These are phyloP conservation scores for Cinara cedri DNA, from an alignment of 2,888 invertebrate genomes.

Conservation along the genomic window DNA sequence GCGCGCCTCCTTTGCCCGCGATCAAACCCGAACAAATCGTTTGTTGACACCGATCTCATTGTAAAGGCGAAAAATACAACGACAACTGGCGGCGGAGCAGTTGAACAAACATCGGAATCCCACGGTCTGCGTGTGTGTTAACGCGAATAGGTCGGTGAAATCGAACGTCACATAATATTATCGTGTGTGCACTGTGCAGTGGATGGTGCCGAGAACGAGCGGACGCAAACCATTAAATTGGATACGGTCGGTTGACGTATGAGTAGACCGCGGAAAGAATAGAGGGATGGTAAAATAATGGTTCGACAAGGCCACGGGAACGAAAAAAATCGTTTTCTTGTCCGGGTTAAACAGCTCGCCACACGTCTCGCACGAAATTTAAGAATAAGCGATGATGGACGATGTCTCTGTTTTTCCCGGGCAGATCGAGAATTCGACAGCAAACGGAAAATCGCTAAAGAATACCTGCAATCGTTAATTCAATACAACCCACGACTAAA, in stretches of 20 bases:
- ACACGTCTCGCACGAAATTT: too few species aligned
- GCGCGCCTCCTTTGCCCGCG: neutral
- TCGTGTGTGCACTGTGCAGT: too few species aligned
- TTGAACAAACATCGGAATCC: slow-evolving; percentile 24
- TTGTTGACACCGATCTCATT: neutral
- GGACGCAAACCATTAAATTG: slow-evolving; percentile 11
- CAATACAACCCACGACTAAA: too few species aligned
- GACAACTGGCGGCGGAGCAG: neutral
- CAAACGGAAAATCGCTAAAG: too few species aligned
- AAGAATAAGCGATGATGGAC: too few species aligned
- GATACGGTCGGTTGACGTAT: neutral
- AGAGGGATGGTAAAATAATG: neutral
- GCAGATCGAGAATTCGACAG: too few species aligned
- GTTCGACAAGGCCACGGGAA: neutral
- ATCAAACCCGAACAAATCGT: neutral
- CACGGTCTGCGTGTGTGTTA: neutral
- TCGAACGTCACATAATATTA: neutral
- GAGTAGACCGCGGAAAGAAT: neutral
- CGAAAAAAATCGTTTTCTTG: neutral
- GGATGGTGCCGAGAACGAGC: too few species aligned
- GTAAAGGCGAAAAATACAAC: neutral
- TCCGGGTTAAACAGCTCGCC: too few species aligned
- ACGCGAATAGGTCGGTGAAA: neutral
- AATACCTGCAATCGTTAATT: too few species aligned
- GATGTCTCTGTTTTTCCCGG: too few species aligned